These are phyloP conservation scores for Hippoglossus stenolepis DNA, from an alignment of 2,113 vertebrate species.

Conservation along the genomic window DNA sequence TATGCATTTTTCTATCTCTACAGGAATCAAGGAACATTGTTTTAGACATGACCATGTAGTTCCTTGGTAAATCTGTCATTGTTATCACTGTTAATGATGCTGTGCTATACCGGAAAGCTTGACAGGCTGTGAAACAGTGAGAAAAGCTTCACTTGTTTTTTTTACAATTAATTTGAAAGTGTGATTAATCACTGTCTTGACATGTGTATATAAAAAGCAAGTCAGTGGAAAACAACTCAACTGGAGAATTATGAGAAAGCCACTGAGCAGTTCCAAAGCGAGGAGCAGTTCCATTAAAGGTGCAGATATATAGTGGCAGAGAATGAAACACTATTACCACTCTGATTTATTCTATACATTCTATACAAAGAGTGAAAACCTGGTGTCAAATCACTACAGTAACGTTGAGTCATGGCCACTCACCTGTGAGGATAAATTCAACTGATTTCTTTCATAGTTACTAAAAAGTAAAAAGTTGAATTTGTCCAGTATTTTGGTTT, in stretches of 20 bases:
- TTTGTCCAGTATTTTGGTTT: too few relatives aligned
- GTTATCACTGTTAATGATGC: neutral
- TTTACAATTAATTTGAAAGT: neutral
- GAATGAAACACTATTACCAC: neutral
- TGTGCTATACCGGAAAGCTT: neutral
- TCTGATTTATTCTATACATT: neutral
- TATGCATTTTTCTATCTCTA: too few relatives aligned
- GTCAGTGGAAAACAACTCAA: neutral
- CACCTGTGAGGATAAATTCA: too few relatives aligned
- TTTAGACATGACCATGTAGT: neutral
- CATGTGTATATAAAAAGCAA: neutral
- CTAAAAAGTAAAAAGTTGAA: too few relatives aligned
- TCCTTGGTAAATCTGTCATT: neutral
- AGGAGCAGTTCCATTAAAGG: too few relatives aligned
- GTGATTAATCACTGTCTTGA: neutral
- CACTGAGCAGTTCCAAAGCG: neutral
- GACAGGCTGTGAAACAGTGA: neutral
- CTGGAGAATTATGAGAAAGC: neutral
- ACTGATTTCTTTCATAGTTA: too few relatives aligned
- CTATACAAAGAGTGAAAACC: neutral
- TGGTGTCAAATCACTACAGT: too few relatives aligned
- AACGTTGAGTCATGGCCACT: too few relatives aligned
- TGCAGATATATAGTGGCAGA: neutral
- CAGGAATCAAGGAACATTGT: neutral
- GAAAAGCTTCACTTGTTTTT: neutral